Evolutionary conservation across 2,113 vertebrate species (phyloP).

Genomic region (Calyptomena viridis): DNA sequence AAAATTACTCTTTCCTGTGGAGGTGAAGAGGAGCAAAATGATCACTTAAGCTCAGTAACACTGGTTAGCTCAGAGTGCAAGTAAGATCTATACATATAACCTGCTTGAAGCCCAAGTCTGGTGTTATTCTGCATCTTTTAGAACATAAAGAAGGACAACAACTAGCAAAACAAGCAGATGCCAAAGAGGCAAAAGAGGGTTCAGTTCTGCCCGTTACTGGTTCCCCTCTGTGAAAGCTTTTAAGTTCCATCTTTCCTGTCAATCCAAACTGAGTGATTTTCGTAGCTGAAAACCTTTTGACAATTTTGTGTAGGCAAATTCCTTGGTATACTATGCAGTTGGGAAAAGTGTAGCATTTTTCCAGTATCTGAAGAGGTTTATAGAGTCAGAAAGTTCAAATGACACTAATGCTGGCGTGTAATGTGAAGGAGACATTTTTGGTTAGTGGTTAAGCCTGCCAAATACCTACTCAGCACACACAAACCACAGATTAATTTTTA

Average conservation of each 20-base stretch:
- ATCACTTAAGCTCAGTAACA: neutral
- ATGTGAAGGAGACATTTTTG: neutral
- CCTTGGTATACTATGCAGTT: neutral
- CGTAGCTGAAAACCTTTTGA: neutral
- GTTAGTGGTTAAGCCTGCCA: neutral
- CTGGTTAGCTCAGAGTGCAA: neutral
- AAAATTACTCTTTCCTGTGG: neutral
- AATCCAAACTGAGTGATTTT: neutral
- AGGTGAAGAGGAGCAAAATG: neutral
- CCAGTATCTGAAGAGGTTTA: neutral
- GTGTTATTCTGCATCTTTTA: neutral
- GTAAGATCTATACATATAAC: neutral
- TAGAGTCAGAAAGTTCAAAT: neutral
- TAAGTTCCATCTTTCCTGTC: neutral
- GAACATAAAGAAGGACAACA: neutral
- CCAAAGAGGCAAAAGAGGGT: neutral
- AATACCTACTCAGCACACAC: neutral
- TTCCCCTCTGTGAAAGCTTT: neutral
- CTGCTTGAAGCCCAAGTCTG: neutral
- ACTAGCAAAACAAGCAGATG: neutral
- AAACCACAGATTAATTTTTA: neutral
- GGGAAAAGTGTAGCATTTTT: neutral
- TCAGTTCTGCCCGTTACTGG: neutral
- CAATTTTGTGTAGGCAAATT: neutral
- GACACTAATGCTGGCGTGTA: accelerated